Evolutionary conservation across 2,888 invertebrate species (phyloP), one percentile per base, ranked within the genome.

Genomic region (Thumatha senex): DNA sequence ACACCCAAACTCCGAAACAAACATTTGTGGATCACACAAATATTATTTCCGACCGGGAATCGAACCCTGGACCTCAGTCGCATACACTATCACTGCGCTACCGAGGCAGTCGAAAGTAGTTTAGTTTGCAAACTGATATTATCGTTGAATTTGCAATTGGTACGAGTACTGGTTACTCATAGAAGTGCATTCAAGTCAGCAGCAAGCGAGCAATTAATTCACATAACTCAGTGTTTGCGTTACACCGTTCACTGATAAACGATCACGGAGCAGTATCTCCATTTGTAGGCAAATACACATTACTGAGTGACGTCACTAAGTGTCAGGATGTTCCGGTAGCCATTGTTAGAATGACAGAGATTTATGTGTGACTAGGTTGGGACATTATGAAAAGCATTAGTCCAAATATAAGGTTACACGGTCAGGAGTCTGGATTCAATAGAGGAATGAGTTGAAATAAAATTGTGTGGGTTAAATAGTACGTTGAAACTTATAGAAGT

Each of bases 311-410:
- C 51, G 45, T 49, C 35, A 14, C 40, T 47, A 46, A 54, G 61
- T 60, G 68, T 65, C 68, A 60, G 49, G 13, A 30, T 42, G 54
- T 67, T 61, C 65, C 65, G 68, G 57, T 14, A 29, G 48, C 54
- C 58, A 67, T 65, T 65, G 65, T 65, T 46, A 39, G 13, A 1
- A 10, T 7, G 65, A 61, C 68, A 49, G 50, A 58, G 65, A 65
- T 65, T 67, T 67, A 65, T 65, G 52, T 46, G 35, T 8, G 43
- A 41, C 36, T 46, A 48, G 34, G 7, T 38, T 33, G 43, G 46
- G 48, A 45, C 50, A 50, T 51, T 53, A 49, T 63, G 63, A 64
- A 58, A 58, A 24, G 5, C 2, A 53, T 63, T 52, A 51, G 42
- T 35, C 14, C 42, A 12, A 58, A 33, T 46, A 12, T 24, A 39